Base-by-base conservation (phyloP, 2,888 invertebrate species). In the Odontocolon sp. region DNA sequence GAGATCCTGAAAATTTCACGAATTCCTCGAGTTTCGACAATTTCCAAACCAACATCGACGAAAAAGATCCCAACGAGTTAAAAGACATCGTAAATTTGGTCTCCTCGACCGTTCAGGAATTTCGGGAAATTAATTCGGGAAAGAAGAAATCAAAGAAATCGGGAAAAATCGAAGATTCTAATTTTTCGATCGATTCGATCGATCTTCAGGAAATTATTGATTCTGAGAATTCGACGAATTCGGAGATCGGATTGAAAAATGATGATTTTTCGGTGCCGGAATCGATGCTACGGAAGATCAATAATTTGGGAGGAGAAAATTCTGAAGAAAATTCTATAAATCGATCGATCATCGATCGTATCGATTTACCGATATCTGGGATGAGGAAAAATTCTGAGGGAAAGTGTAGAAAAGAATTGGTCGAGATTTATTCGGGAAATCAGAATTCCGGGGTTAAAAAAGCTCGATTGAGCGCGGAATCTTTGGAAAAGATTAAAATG, bases 41-140 rank as follows among this genome's bases (percentile, higher is more conserved):
- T 40, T 72, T 69, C n/a, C 72, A 57, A n/a, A 69, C 72, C n/a
- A 38, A 16, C 8, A 21, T 33, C 11, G 77, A 77, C 11, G 59
- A 66, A 9, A 54, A 33, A 33, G 72, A 77, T 16, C 42, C 69
- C 18, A 45, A 40, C 9, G 69, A 26, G 4, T 64, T 72, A 66
- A 66, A 59, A 21, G 77, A 73, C 28, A 64, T 77, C 4, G 66
- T 77, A 18, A 8, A 73, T 45, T 42, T 77, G 4, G 77, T 77
- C 2, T 73, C 73, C 11, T 47, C 73, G 42, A 77, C 77, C 2
- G 69, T 73, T 16, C 33, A 69, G 31, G 72, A 77, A 69, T 66
- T 77, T 31, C 64, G 64, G 1, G 45, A 47, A 4, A 73, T 77
- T 2, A 66, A 45, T 6, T 33, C 21, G 3, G 40, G 40, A 6